Evolutionary conservation across 2,888 invertebrate genomes (phyloP).

Genomic region (Entomobrya proxima): DNA sequence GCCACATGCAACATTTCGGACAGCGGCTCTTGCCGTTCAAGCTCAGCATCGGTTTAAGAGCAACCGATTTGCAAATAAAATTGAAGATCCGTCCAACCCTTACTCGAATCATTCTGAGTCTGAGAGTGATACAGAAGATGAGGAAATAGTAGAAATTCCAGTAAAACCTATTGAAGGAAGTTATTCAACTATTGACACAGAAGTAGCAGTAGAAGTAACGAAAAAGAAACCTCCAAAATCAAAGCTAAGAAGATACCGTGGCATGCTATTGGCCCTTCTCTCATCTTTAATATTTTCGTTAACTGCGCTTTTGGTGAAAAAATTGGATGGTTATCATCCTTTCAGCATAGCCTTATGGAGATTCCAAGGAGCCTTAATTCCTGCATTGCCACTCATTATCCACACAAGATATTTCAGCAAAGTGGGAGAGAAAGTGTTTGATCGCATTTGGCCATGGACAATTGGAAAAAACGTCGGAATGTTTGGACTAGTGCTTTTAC

Average conservation of each 20-base stretch:
- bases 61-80: conserved; percentile 64
- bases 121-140: conserved; percentile 58
- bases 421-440: conserved; percentile 53
- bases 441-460: conserved; percentile 61
- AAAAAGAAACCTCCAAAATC: conserved; percentile 37
- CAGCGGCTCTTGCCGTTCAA: conserved; percentile 61
- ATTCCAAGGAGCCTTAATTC: conserved; percentile 72
- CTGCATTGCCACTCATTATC: conserved; percentile 65
- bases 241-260: conserved; percentile 54
- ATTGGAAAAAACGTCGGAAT: conserved; percentile 60
- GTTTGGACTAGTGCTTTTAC: conserved; percentile 59
- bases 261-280: conserved; percentile 67
- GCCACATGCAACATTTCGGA: conserved; percentile 57
- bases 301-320: conserved; percentile 71
- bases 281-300: conserved; percentile 70
- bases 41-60: conserved; percentile 49
- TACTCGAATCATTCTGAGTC: conserved; percentile 61
- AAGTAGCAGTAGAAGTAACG: background rate
- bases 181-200: background rate
- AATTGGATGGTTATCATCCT: conserved; percentile 69
- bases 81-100: conserved; percentile 66
- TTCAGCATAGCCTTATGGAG: conserved; percentile 71
- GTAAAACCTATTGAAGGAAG: background rate
- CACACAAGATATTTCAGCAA: conserved; percentile 51
- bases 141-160: conserved; percentile 33